These are phyloP conservation scores for Cyclophora punctaria DNA, from an alignment of 2,888 invertebrate genomes.

Conservation along the genomic window DNA sequence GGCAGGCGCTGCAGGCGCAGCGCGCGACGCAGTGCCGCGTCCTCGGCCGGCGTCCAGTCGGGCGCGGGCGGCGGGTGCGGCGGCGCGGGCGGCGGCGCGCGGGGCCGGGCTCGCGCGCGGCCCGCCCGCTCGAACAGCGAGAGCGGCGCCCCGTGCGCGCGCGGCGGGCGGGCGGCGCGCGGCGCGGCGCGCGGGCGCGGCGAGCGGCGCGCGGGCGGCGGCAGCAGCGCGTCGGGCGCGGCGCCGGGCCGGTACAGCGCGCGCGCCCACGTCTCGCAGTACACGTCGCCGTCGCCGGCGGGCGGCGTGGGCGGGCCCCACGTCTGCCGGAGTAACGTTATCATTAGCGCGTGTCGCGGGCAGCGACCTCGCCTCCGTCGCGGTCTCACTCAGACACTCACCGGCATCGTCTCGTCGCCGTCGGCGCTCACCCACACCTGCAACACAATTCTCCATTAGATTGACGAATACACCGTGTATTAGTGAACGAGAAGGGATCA, in stretches of 20 bases:
- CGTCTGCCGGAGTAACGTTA: slow-evolving; percentile 81
- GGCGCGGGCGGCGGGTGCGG: slow-evolving; percentile 79
- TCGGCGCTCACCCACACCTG: slow-evolving; percentile 86
- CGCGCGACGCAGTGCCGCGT: slow-evolving; percentile 90
- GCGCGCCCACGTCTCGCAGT: slow-evolving; percentile 88
- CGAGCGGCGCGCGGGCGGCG: slow-evolving; percentile 78
- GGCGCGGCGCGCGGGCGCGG: slow-evolving; percentile 80
- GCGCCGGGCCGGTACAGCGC: slow-evolving; percentile 86
- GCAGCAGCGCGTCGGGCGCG: slow-evolving; percentile 83
- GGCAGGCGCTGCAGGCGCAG: slow-evolving; percentile 79
- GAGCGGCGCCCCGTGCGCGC: slow-evolving; percentile 78
- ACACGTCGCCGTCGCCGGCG: slow-evolving; percentile 92
- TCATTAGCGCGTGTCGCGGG: slow-evolving; percentile 93
- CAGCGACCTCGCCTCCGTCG: slow-evolving; percentile 92
- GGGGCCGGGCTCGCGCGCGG: slow-evolving; percentile 52
- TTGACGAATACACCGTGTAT: too few relatives aligned
- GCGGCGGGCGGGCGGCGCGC: slow-evolving; percentile 83
- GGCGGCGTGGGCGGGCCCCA: slow-evolving; percentile 99
- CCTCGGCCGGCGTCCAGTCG: slow-evolving; percentile 94
- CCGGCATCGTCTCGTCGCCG: slow-evolving; percentile 84
- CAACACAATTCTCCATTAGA: slow-evolving; percentile 24
- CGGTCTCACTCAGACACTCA: slow-evolving; percentile 65
- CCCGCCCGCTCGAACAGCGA: slow-evolving; percentile 80
- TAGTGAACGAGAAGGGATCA: too few relatives aligned
- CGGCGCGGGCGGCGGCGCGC: slow-evolving; percentile 78